Conservation (phyloP, 2,113 vertebrate genomes). For the Aspiorhynchus laticeps region DNA sequence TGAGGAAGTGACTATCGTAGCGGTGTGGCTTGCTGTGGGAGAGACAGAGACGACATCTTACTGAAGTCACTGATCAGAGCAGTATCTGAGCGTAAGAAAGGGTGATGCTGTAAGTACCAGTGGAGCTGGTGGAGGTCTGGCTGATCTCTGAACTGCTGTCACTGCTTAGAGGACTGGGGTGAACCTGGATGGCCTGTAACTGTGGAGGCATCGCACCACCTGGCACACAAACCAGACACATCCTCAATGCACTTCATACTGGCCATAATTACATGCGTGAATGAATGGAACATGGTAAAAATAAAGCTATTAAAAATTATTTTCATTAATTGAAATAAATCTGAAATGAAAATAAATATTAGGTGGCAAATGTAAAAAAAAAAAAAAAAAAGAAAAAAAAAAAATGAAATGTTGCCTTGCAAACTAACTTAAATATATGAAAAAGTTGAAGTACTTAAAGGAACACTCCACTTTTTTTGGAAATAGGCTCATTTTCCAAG, state of each 20-base stretch:
- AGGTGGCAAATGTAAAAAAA: too few relatives aligned
- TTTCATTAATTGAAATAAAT: neutral
- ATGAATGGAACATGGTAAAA: neutral
- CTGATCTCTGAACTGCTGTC: conserved; percentile 88
- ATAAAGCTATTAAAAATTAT: neutral
- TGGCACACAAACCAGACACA: conserved; percentile 58
- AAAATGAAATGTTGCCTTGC: too few relatives aligned
- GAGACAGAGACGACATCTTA: neutral
- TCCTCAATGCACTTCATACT: neutral
- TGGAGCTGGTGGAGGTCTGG: conserved; percentile 82
- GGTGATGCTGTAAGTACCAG: conserved; percentile 72
- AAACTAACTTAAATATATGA: too few relatives aligned
- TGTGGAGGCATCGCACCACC: conserved; percentile 87
- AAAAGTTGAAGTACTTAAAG: too few relatives aligned
- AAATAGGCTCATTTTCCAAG: too few relatives aligned
- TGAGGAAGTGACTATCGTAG: conserved; percentile 86
- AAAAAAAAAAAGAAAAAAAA: too few relatives aligned
- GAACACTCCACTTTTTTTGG: too few relatives aligned
- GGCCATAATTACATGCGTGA: neutral
- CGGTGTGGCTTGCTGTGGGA: conserved; percentile 80
- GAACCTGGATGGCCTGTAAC: conserved; percentile 89
- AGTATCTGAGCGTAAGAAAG: neutral
- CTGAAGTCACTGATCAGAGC: neutral
- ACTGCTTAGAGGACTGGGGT: conserved; percentile 80
- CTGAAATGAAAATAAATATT: neutral